Conservation (phyloP, 2,113 vertebrate species). For the Paramisgurnus dabryanus region DNA sequence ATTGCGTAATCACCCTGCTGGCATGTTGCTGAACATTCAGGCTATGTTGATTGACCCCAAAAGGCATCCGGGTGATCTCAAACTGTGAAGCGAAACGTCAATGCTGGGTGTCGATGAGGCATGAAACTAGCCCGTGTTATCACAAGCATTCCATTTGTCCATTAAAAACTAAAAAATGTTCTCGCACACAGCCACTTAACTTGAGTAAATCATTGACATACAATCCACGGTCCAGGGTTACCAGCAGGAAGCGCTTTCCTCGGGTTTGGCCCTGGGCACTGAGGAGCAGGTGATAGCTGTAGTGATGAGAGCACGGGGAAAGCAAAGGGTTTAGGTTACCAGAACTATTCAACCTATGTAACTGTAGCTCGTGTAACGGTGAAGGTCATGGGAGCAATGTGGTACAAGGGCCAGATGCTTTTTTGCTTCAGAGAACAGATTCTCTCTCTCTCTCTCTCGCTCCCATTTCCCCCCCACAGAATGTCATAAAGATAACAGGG, state of each 20-base stretch:
- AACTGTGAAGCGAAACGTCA: neutral
- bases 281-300: constrained; percentile 39
- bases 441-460: constrained; percentile 37
- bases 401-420: constrained; percentile 39
- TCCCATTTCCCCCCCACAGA: constrained; percentile 34
- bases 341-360: constrained; percentile 55
- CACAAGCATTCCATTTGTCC: constrained; percentile 39
- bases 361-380: constrained; percentile 55
- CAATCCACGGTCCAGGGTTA: constrained; percentile 22
- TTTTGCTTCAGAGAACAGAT: constrained; percentile 50
- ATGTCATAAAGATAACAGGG: constrained; percentile 39
- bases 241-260: constrained; percentile 33
- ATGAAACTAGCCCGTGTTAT: constrained; percentile 19
- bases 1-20: neutral
- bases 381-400: constrained; percentile 51
- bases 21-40: neutral
- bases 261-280: constrained; percentile 33
- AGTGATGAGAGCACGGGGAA: constrained; percentile 37
- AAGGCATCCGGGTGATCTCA: neutral
- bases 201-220: constrained; percentile 44
- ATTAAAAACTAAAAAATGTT: constrained; percentile 41
- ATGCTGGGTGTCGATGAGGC: constrained; percentile 1
- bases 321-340: constrained; percentile 49
- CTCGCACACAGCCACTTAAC: constrained; percentile 17
- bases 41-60: neutral